Base-by-base conservation (phyloP, 2,113 vertebrate species). In the Callithrix jacchus region DNA sequence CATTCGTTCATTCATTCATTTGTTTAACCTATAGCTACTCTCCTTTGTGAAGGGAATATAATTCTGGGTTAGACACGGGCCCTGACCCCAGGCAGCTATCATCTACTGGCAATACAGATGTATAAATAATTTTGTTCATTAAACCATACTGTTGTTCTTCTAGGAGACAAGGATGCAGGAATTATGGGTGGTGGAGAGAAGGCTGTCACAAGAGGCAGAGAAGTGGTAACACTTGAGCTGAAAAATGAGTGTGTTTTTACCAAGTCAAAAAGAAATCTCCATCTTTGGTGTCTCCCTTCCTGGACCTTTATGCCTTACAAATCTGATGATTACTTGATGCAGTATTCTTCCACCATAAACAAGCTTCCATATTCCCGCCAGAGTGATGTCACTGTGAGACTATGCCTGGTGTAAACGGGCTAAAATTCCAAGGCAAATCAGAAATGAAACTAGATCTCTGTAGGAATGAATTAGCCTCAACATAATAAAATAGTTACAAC, bases 401-500 rank as follows among this genome's bases (percentile, higher is more conserved):
- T 80, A 76, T 92, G 88, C 81, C 82, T 95, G 77, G 49, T 87
- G 45, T 80, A 91, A 91, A 87, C 13, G 47, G 76, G 52, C 76
- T 94, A 76, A 40, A 87, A 90, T 94, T 85, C 91, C 81, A 92
- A 81, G 76, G 95, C 66, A 94, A 91, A 87, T 94, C 90, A 93
- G 91, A 97, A 96, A 77, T 83, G 89, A 96, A 97, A 92, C 42
- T 42, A 87, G 91, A 87, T 91, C 73, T 90, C 56, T 93, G 87
- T 71, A 88, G 94, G 83, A 92, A 90, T 14, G 14, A 90, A 95
- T 97, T 81, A 96, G 66, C 52, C 66, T 85, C 94, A 81, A 77
- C 79, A 91, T 93, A 94, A 95, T 93, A 91, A 96, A 96, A 96
- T 42, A 90, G 85, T 95, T 91, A 56, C 79, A 94, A 91, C 73